Base-by-base conservation (phyloP, 2,888 invertebrate species). In the Craniophora ligustri region DNA sequence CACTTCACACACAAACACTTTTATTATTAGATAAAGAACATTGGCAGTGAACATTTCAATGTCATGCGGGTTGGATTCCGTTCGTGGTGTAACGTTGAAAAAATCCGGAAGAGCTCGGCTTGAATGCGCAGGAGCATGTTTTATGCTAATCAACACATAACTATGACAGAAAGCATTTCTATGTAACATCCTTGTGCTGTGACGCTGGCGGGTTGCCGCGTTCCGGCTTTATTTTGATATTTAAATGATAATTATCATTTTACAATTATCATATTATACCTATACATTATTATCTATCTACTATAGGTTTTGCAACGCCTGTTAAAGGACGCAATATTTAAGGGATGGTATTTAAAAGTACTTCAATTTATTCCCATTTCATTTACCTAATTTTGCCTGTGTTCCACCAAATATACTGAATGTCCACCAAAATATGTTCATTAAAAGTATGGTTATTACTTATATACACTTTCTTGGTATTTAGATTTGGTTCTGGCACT, bases 121-220 rank as follows among this genome's bases (percentile, higher is more conserved):
- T 59, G 68, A 74, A 76, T 81, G 79, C 72, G 79, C 79, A 67
- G 55, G 78, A 72, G 78, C 85, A 78, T 90, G 90, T 90, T 78
- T 78, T 88, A 92, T 92, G 91, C 70, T 84, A 92, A 92, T 90
- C 82, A 80, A 55, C 35, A 62, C 76, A 82, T 81, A 76, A 75
- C 74, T 79, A 78, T 81, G 79, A 79, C 89, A 86, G 91, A 91
- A 89, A 91, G 91, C 90, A 86, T 91, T 91, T 89, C 91, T 89
- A 88, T 91, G 91, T 91, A 67, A 63, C 72, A 75, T 78, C 81
- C 76, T 78, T 78, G 75, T 67, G 67, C 64, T 54, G 34, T 72
- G 66, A 51, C 59, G 69, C 67, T 81, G 81, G 76, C 79, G 58
- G 44, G 14, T 35, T 74, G 78, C 76, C 77, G 49, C 46, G 64